Evolutionary conservation across 2,797 vertebrate genomes (phyloP), one percentile per base, ranked within the genome.

Genomic region (Mallotus villosus): DNA sequence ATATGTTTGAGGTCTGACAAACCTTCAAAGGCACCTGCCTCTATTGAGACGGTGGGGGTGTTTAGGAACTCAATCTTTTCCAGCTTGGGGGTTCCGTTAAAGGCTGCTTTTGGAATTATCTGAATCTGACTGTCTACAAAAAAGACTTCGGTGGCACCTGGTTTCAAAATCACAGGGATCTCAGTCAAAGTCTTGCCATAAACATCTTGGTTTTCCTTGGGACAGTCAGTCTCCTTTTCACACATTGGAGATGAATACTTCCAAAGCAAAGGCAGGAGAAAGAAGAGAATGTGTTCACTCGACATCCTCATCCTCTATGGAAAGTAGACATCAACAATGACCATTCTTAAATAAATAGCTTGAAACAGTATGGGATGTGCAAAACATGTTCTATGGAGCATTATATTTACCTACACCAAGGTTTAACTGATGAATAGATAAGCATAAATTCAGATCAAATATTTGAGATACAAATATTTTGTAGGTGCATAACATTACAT

Each of bases 1-100:
- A 94, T 41, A 0, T 66, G 8, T 7, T 5, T 79, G 46, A 94
- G 78, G 4, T 91, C 74, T 4, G 77, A 70, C 75, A 95, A 78
- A 74, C 88, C 88, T 70, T 93, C 90, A 84, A 95, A 95, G 29
- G 93, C 93, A 70, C 92, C 93, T 1, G 78, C 78, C 75, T 95
- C 93, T 17, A 95, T 69, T 6, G 68, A 81, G 21, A 73, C 58
- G 0, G 88, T 91, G 2, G 78, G 70, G 41, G 90, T 94, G 24
- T 74, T 60, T 1, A 92, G 41, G 74, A 95, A 94, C 3, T 90
- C 87, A 67, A 96, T 77, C 29, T 84, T 92, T 59, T 76, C 67
- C 55, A 95, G 81, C 4, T 86, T 82, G 19, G 88, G 77, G 82
- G 85, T 93, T 77, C 85, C 78, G 29, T 66, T 67, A 80, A 96